Base-by-base conservation (phyloP, 2,113 vertebrate genomes). In the Bambusicola thoracicus region DNA sequence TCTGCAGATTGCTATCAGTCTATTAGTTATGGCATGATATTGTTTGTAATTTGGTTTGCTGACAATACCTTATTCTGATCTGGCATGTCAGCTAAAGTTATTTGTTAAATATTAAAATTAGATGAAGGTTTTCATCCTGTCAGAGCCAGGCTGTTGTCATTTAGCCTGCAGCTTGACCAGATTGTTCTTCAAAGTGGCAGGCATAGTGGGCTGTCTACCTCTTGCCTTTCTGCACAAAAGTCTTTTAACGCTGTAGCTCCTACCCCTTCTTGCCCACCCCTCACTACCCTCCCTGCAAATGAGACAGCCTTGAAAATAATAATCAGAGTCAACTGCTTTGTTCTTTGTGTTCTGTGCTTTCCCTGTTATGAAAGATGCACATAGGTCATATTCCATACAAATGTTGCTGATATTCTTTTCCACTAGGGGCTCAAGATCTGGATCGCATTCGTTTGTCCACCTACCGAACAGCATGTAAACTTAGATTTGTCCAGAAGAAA, bases 401-500 rank as follows among this genome's bases (percentile, higher is more conserved):
- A 91, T 78, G 72, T 93, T 77, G 27, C 69, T 89, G 15, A 96
- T 92, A 36, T 83, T 97, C 89, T 87, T 91, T 95, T 92, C 86
- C 83, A 82, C 76, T 94, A 99, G 99, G 99, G 95, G 99, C 99
- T 97, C 99, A 99, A 95, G 99, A 99, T 97, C 97, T 99, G 98
- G 99, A 99, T 97, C 99, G 99, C 55, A 99, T 99, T 97, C 98
- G 99, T 85, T 97, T 99, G 91, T 99, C 99, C 61, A 99, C 99
- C 34, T 99, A 99, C 97, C 98, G 99, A 97, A 99, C 99, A 81
- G 99, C 99, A 18, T 99, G 99, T 98, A 99, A 99, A 97, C 98
- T 99, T 82, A 96, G 99, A 98, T 99, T 99, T 95, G 98, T 99
- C 87, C 99, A 99, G 98, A 99, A 99, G 98, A 99, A 99, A 98